A percentile compares a stretch with the other conserved stretches of the same genome.
These are phyloP conservation scores for Etheostoma nigrum DNA, from an alignment of 2,797 vertebrate genomes.

Conservation along the genomic window DNA sequence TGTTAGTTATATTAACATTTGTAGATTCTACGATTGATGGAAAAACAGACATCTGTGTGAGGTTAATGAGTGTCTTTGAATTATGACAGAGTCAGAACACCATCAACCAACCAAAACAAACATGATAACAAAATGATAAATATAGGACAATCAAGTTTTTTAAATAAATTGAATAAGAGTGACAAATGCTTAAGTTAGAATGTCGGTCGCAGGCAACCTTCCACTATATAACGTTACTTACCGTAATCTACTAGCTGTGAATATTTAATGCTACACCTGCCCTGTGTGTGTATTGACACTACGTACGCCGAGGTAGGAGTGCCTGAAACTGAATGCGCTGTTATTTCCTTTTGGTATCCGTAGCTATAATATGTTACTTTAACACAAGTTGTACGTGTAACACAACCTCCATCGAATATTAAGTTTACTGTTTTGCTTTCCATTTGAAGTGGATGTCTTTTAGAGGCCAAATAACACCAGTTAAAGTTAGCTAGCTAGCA, in stretches of 20 bases:
- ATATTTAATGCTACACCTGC: conserved; percentile 7
- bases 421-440: background rate
- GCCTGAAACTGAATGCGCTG: background rate
- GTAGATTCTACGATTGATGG: background rate
- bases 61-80: background rate
- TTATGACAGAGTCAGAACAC: background rate
- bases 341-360: conserved; percentile 40
- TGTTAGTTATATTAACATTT: background rate
- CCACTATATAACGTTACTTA: background rate
- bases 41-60: background rate
- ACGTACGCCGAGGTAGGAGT: background rate
- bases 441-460: background rate
- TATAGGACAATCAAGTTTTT: background rate
- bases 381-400: background rate
- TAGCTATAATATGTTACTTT: background rate
- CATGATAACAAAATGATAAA: background rate
- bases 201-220: background rate
- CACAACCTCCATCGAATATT: background rate
- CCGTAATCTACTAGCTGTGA: background rate
- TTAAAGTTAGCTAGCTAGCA: conserved; percentile 25
- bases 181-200: background rate
- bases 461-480: conserved; percentile 18
- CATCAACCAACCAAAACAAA: background rate
- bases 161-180: background rate
- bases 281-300: background rate